A percentile compares a stretch with the other conserved stretches of the same genome.
Evolutionary conservation across 2,113 vertebrate species (phyloP).

Genomic region (Candoia aspera): DNA sequence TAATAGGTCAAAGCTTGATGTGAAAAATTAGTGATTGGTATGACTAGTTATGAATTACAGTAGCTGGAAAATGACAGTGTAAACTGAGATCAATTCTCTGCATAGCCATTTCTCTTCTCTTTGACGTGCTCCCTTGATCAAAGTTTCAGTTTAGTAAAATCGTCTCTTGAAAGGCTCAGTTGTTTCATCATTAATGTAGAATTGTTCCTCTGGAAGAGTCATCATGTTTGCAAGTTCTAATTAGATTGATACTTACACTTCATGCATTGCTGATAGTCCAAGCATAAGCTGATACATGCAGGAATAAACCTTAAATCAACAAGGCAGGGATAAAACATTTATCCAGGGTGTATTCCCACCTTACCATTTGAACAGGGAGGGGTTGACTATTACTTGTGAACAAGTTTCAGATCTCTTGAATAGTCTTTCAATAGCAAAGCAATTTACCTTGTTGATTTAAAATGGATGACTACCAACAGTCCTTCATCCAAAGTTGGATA

Average conservation of each 20-base stretch:
- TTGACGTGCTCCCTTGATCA: not conserved
- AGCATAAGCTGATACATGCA: not conserved
- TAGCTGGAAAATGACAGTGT: constrained; percentile 13
- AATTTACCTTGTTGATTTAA: too few species aligned
- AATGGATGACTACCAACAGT: not conserved
- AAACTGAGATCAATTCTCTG: not conserved
- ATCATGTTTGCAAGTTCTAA: not conserved
- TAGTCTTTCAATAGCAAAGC: not conserved
- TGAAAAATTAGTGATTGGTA: constrained; percentile 12
- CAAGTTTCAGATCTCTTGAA: not conserved
- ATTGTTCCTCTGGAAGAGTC: not conserved
- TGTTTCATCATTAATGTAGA: not conserved
- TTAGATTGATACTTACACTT: not conserved
- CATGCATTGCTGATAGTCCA: not conserved
- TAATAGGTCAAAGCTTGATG: not conserved
- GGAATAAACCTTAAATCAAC: not conserved
- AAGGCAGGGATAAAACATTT: not conserved
- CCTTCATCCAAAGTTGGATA: not conserved
- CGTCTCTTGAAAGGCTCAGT: not conserved
- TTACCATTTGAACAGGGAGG: not conserved
- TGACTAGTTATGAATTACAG: constrained; percentile 9
- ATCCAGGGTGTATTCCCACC: not conserved
- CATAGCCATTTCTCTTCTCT: not conserved
- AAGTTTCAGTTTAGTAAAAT: not conserved
- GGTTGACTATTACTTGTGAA: not conserved